These are phyloP conservation scores for Verasper variegatus DNA, from an alignment of 2,113 vertebrate species.

Conservation along the genomic window DNA sequence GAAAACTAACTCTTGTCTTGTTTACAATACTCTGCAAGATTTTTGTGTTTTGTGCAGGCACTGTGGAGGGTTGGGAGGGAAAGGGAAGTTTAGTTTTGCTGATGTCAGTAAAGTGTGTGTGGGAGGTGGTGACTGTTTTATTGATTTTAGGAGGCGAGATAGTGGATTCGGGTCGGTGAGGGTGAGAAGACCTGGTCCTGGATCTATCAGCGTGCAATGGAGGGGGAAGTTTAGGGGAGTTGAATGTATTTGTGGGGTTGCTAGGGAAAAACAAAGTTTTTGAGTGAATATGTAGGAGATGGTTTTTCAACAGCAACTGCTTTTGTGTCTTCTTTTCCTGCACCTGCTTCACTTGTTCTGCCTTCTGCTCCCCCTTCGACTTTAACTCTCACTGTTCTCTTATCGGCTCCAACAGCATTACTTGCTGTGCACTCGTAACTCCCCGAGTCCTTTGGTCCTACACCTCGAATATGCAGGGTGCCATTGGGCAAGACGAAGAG, in stretches of 20 bases:
- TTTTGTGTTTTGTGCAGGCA: conserved; percentile 39
- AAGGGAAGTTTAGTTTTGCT: conserved; percentile 41
- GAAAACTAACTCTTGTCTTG: conserved; percentile 36
- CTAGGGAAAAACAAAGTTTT: conserved; percentile 15
- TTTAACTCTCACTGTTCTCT: conserved; percentile 82
- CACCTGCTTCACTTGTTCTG: conserved; percentile 13
- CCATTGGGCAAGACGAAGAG: conserved; percentile 95
- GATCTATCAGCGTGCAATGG: conserved; percentile 25
- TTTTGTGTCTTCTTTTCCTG: conserved; percentile 26
- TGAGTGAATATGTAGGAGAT: conserved; percentile 20
- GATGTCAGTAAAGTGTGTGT: conserved; percentile 36
- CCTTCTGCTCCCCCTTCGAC: conserved; percentile 67
- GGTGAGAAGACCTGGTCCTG: conserved; percentile 11
- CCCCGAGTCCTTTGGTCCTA: conserved; percentile 84
- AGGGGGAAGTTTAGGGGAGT: conserved; percentile 28
- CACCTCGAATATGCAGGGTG: conserved; percentile 88
- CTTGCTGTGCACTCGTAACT: conserved; percentile 90
- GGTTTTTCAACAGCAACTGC: conserved; percentile 19
- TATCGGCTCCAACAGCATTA: conserved; percentile 87
- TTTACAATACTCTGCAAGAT: conserved; percentile 25
- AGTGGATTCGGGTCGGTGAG: conserved; percentile 15
- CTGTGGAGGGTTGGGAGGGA: conserved; percentile 24
- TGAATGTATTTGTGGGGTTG: conserved; percentile 39
- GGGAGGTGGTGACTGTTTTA: conserved; percentile 41
- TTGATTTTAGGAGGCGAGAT: conserved; percentile 52